Conservation (phyloP, 2,888 invertebrate species). For the Pterostichus madidus region DNA sequence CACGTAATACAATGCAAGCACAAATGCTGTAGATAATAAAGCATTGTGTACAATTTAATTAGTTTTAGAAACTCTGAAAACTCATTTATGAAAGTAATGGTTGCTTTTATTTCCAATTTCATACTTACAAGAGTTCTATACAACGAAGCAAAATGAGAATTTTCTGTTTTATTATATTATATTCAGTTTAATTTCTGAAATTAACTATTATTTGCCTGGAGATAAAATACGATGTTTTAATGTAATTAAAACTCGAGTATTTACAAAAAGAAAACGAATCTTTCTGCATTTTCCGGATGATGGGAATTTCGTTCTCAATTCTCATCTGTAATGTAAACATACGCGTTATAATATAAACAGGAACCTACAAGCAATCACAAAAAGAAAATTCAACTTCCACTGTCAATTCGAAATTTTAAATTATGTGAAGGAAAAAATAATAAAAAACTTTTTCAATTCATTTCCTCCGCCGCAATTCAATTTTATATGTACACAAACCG, state of each 20-base stretch:
- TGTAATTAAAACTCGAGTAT: conserved; percentile 59
- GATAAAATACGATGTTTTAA: conserved; percentile 60
- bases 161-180: conserved; percentile 63
- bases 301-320: conserved; percentile 35
- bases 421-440: conserved; percentile 62
- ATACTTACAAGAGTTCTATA: conserved; percentile 64
- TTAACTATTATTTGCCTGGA: conserved; percentile 62
- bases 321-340: conserved; percentile 45
- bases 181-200: conserved; percentile 65
- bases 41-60: conserved; percentile 67
- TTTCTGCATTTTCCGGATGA: conserved; percentile 51
- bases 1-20: conserved; percentile 59
- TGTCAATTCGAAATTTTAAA: conserved; percentile 63
- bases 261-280: conserved; percentile 56
- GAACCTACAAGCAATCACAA: conserved; percentile 59
- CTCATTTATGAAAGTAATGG: conserved; percentile 67
- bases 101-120: conserved; percentile 67
- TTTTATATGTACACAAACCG: conserved; percentile 61
- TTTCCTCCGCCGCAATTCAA: conserved; percentile 60
- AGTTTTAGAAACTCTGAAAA: conserved; percentile 67
- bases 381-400: conserved; percentile 58
- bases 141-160: conserved; percentile 57
- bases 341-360: conserved; percentile 46
- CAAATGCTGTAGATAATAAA: conserved; percentile 66
- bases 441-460: conserved; percentile 66